These are phyloP conservation scores for Syrrhaptes paradoxus DNA, from an alignment of 2,113 vertebrate species.

Conservation along the genomic window DNA sequence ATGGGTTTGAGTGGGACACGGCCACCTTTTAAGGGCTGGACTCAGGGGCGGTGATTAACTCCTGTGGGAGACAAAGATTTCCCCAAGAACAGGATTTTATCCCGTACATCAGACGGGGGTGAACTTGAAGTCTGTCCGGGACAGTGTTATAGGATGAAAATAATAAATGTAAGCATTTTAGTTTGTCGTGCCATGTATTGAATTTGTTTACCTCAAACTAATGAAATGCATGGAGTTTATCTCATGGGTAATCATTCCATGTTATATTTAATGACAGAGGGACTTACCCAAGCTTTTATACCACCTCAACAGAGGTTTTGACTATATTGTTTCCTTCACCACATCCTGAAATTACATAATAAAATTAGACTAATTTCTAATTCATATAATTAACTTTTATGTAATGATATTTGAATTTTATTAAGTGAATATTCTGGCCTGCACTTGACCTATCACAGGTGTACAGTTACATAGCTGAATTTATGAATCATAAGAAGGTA, in stretches of 20 bases:
- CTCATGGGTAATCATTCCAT: neutral
- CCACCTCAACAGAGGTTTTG: neutral
- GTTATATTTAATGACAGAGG: neutral
- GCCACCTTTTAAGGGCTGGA: rapidly evolving
- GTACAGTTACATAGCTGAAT: neutral
- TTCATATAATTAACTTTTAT: neutral
- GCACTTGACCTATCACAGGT: conserved; percentile 8
- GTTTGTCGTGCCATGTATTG: neutral
- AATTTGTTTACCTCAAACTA: neutral
- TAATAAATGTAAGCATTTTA: neutral
- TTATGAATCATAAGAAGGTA: conserved; percentile 6
- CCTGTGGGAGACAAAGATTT: neutral
- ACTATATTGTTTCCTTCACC: neutral
- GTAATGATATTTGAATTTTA: conserved; percentile 32
- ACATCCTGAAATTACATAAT: neutral
- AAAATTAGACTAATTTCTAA: conserved; percentile 26
- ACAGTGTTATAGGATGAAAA: neutral
- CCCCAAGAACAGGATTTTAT: neutral
- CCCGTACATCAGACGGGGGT: neutral
- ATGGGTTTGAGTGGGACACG: neutral
- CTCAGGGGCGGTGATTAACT: neutral
- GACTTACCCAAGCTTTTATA: neutral
- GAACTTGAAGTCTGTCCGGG: neutral
- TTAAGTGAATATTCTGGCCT: neutral
- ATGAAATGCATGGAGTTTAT: neutral